Evolutionary conservation across 2,888 invertebrate species (phyloP).

Genomic region (Cyrtodaria siliqua): DNA sequence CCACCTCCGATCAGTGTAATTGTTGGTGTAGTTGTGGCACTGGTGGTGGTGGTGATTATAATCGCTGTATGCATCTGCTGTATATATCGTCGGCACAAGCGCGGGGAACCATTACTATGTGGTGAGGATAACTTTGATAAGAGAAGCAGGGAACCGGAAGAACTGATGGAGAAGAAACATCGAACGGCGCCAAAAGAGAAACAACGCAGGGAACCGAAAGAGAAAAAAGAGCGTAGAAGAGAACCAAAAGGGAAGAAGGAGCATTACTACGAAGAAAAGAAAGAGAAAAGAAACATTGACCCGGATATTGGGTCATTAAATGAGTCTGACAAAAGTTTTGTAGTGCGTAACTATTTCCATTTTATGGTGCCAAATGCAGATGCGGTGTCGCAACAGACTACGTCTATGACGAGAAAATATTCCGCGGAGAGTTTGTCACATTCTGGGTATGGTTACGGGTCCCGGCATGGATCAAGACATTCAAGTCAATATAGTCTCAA

Average conservation of each 20-base stretch:
- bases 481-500: conserved; percentile 63
- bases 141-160: conserved; percentile 2
- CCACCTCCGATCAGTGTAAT: conserved; percentile 31
- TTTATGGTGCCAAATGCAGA: conserved; percentile 74
- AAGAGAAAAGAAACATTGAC: conserved; percentile 68
- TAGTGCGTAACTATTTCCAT: conserved; percentile 79
- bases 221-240: not conserved
- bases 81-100: conserved; percentile 60
- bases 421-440: conserved; percentile 53
- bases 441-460: conserved; percentile 44
- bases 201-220: no score
- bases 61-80: conserved; percentile 65
- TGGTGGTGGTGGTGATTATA: conserved; percentile 66
- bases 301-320: conserved; percentile 74
- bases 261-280: conserved; percentile 65
- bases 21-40: conserved; percentile 50
- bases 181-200: no score
- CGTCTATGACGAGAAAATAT: conserved; percentile 59
- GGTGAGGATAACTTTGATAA: conserved; percentile 5
- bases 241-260: no score
- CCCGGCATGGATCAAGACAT: conserved; percentile 47
- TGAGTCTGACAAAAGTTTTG: conserved; percentile 80
- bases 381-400: conserved; percentile 56
- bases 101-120: conserved; percentile 50
- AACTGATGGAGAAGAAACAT: no score